Base-by-base conservation (phyloP, 1,140 invertebrate genomes). In the Leptopilina boulardi region DNA sequence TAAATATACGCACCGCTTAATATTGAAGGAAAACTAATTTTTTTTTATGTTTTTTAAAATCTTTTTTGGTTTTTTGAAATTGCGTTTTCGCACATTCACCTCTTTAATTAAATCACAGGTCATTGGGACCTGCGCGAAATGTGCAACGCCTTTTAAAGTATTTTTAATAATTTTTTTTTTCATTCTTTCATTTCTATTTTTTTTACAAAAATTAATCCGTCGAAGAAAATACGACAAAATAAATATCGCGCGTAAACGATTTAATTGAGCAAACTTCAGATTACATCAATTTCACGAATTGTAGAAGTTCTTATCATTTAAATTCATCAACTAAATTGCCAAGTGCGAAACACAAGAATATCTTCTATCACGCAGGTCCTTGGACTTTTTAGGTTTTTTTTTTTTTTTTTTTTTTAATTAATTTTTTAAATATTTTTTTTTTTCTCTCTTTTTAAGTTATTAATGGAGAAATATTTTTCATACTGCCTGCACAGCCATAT, bases 401-500 rank as follows among this genome's bases (percentile, higher is more conserved):
- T 11, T 56, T 56, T 59, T 6, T 59, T 21, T 13, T 30, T 15
- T 26, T 26, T 51, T 51, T 18, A 18, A 18, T 51, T 51, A n/a
- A 51, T 18, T 18, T 18, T 51, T 51, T 51, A 18, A 18, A n/a
- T 13, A 23, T 30, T 66, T 66, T 66, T 66, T 66, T 66, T 66
- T 13, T 15, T 15, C 54, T 56, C 70, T 71, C 74, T 38, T 38
- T 9, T 30, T 51, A 66, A 75, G 74, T 42, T 75, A 71, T 38
- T 71, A n/a, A 19, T 10, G 66, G 42, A 76, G 74, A 75, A n/a
- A 34, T 18, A 38, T 54, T 71, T 56, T 66, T 66, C 26, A 76
- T 71, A 76, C 74, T 71, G 44, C 30, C 19, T 34, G 71, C 74
- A 76, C 74, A 76, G 70, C 74, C 70, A 76, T 34, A 47, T 38